Base-by-base conservation (phyloP, 2,113 vertebrate genomes). In the Calyptomena viridis region DNA sequence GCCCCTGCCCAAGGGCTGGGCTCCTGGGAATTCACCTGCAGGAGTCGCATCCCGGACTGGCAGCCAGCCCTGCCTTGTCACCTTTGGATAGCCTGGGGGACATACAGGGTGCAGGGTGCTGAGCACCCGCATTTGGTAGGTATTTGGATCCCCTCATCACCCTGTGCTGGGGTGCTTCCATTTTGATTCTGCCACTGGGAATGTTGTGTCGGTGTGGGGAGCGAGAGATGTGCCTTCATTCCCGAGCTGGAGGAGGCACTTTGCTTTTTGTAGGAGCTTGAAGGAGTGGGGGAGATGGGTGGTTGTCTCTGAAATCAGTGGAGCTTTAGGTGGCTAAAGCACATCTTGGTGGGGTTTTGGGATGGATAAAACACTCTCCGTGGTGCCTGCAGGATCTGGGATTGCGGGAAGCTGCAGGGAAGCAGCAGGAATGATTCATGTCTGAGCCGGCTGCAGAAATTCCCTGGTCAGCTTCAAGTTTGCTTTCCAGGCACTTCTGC, bases 401-500 rank as follows among this genome's bases (percentile, higher is more conserved):
- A 59, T 21, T 28, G 40, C 2, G 0, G 77, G 67, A 16, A n/a
- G 59, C 79, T 2, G 66, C 87, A 52, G 89, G 66, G 20, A 35
- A 24, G 92, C 31, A 6, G 67, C 60, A 1, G 39, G 13, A 0
- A 14, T 62, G 90, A 82, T 92, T 67, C 66, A 40, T 3, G 33
- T 35, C 90, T 56, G 1, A 31, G 52, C 64, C 4, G 30, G 86
- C 93, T 88, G 93, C 89, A 73, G 49, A 92, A 40, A 81, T 78
- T 42, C 93, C 74, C 78, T 17, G 82, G 22, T 59, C 42, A 4
- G 33, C 83, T 88, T 59, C 49, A 12, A 47, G 82, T 82, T 87
- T 53, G 90, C 95, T 95, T 78, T 90, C 63, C 87, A 77, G 86
- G 92, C 92, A 77, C 39, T 93, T 95, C 92, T 93, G 92, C 94